Base-by-base conservation (phyloP, 2,888 invertebrate species). In the Aproaerema taeniolella region DNA sequence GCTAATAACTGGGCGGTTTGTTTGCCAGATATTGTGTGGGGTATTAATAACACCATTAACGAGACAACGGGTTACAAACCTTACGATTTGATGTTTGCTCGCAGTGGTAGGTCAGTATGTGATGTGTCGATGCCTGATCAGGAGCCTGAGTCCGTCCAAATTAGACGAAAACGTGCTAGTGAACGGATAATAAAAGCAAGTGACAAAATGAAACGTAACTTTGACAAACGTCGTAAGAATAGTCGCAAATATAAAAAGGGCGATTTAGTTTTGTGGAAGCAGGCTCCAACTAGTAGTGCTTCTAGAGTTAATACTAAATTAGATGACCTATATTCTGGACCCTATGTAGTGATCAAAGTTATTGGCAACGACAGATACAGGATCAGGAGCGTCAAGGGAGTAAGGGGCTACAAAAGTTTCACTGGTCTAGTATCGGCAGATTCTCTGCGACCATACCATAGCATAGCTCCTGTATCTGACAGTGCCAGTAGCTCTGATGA, bases 351-450 rank as follows among this genome's bases (percentile, higher is more conserved):
- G 1, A 36, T 14, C 10, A 49, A 52, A 17, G 53, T 51, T 1
- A 12, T 55, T 1, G 51, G 54, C 9, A 59, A 58, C 36, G 55
- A 54, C 29, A 44, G 55, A 43, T 58, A 58, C 30, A 45, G 34
- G 35, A 57, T 58, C 1, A 38, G 51, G 2, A 55, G 54, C 16
- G 48, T 57, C 0, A 57, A 55, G 33, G 57, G 55, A 0, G 11
- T 57, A 2, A 38, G 49, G 17, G 53, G 52, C 0, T 56, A 55
- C n/a, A 56, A 52, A 25, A 39, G 34, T 1, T 54, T 54, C 39
- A 45, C 41, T 1, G 49, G 46, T 2, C 11, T 52, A 4, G 48
- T 50, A 1, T 31, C 46, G 2, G 46, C 46, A 5, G 53, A 55
- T 35, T 40, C 49, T 6, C n/a, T 50, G 8, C 14, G 52, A 15